Evolutionary conservation across 2,797 vertebrate species (phyloP).

Genomic region (Cryptoblepharus egeriae): DNA sequence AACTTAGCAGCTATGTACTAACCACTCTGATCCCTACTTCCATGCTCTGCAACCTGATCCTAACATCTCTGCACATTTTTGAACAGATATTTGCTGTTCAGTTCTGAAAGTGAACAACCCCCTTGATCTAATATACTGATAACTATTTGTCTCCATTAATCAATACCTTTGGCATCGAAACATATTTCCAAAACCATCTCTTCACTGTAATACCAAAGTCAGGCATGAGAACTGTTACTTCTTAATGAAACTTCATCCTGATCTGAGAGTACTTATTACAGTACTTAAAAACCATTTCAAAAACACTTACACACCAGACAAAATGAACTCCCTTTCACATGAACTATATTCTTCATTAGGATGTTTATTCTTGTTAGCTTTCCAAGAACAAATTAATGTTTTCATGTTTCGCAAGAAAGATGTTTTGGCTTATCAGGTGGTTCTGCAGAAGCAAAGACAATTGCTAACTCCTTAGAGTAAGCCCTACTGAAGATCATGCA

Average conservation of each 20-base stretch:
- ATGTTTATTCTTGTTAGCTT: not conserved
- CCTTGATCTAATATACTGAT: not conserved
- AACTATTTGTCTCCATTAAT: not conserved
- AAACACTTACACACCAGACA: conserved; percentile 72
- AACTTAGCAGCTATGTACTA: too few relatives aligned
- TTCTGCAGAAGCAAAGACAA: conserved; percentile 54
- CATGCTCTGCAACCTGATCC: too few relatives aligned
- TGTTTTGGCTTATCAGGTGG: conserved; percentile 68
- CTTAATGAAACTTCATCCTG: not conserved
- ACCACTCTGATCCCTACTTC: too few relatives aligned
- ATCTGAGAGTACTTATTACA: not conserved
- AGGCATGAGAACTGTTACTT: not conserved
- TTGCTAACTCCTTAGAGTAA: too few relatives aligned
- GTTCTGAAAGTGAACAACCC: not conserved
- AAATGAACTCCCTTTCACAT: conserved; percentile 44
- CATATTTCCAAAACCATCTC: not conserved
- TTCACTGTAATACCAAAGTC: not conserved
- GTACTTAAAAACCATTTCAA: not conserved
- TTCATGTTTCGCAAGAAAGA: conserved; percentile 73
- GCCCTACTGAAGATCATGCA: too few relatives aligned
- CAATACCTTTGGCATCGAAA: not conserved
- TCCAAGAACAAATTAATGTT: conserved; percentile 75
- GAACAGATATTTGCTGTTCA: not conserved
- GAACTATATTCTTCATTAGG: not conserved
- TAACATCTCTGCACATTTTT: too few relatives aligned